Base-by-base conservation (phyloP, 2,797 vertebrate species). In the Odontamblyopus rebecca region DNA sequence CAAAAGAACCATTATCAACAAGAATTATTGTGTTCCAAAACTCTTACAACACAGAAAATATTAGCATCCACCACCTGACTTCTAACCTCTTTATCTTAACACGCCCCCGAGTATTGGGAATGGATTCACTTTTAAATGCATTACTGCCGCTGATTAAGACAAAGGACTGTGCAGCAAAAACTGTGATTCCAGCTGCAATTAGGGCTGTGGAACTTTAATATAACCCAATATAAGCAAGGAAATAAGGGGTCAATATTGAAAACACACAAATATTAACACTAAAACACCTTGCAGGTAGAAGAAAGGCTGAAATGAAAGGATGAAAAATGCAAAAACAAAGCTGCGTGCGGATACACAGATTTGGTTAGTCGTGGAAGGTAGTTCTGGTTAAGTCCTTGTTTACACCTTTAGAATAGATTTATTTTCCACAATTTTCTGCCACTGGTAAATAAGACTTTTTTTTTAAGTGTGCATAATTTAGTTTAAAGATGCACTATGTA, bases 71-170 rank as follows among this genome's bases (percentile, higher is more conserved):
- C 76, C 68, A 69, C 61, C 51, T 88, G 78, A 87, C 81, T 81
- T 85, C 88, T 87, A 83, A 77, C 75, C 70, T 85, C 75, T 89
- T 86, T 84, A 76, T 75, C 70, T 84, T 76, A 77, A 85, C 83
- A 69, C 78, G 80, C 77, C 76, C 69, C 3, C 50, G 72, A 76
- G 78, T 68, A 85, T 73, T 79, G 74, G 74, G 82, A 80, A 72
- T 67, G 67, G 75, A 84, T 86, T 84, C 79, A 79, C 23, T 66
- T 66, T 29, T 50, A 50, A 88, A 86, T 81, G 74, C 64, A 51
- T 66, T 70, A 78, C 59, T 67, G 71, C 85, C 77, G 81, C 68
- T 71, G 35, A 81, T 71, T 82, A 70, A 76, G 72, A 85, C 78
- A 85, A 79, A 81, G 30, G 41, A 60, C 66, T 73, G 18, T 23